These are phyloP conservation scores for Bellardia pandia DNA, from an alignment of 2,888 invertebrate genomes.

Conservation along the genomic window DNA sequence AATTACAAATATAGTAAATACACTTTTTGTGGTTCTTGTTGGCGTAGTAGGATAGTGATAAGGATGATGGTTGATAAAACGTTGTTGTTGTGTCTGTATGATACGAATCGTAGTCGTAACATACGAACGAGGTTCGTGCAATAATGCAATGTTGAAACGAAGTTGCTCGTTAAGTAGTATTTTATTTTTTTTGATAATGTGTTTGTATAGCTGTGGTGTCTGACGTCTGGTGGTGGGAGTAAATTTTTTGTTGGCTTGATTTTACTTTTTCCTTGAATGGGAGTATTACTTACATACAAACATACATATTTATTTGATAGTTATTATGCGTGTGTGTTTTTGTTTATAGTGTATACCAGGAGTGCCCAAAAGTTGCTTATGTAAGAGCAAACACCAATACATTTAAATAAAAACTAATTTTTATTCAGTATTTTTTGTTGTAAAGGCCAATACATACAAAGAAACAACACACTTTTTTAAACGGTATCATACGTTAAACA, in stretches of 20 bases:
- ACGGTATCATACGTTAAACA: too few relatives aligned
- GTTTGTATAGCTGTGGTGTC: constrained; percentile 16
- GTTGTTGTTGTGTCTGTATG: not conserved
- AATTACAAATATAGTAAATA: constrained; percentile 25
- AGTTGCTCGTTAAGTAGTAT: constrained; percentile 8
- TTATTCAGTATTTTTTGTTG: too few relatives aligned
- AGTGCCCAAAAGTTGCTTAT: too few relatives aligned
- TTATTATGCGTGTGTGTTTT: constrained; percentile 52
- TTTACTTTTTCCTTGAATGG: constrained; percentile 38
- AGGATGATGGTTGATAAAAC: constrained; percentile 14
- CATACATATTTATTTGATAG: constrained; percentile 30
- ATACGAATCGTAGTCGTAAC: constrained; percentile 14
- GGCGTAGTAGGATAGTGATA: constrained; percentile 21
- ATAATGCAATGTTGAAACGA: constrained; percentile 33
- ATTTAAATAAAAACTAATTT: too few relatives aligned
- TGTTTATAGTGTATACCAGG: constrained; percentile 46
- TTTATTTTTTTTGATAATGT: not conserved
- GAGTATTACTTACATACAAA: constrained; percentile 1
- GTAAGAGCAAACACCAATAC: too few relatives aligned
- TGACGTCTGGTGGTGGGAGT: constrained; percentile 48
- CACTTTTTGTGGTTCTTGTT: constrained; percentile 1
- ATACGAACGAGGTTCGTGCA: constrained; percentile 25
- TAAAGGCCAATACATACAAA: too few relatives aligned
- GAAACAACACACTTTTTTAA: too few relatives aligned
- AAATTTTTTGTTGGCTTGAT: constrained; percentile 35